These are phyloP conservation scores for Bucorvus abyssinicus DNA, from an alignment of 2,797 vertebrate genomes.

Conservation along the genomic window DNA sequence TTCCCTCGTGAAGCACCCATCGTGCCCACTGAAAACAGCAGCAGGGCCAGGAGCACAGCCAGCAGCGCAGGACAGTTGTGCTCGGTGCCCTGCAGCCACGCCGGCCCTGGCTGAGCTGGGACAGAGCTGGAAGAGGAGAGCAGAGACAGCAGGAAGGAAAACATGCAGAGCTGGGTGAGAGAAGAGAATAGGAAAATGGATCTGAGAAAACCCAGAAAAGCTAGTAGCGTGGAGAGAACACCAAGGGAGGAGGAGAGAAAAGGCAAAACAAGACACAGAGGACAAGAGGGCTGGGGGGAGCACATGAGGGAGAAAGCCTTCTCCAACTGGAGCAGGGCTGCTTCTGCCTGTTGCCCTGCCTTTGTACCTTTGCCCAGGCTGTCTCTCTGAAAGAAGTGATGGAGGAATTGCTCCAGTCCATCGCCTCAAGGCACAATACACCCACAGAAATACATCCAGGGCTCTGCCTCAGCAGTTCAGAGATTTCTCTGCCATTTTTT, in stretches of 20 bases:
- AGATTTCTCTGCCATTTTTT: not conserved
- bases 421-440: not conserved
- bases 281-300: not conserved
- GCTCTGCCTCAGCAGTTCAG: not conserved
- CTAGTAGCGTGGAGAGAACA: not conserved
- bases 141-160: not conserved
- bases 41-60: not conserved
- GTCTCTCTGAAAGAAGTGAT: not conserved
- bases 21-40: not conserved
- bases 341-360: not conserved
- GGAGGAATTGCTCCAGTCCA: not conserved
- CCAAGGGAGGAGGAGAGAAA: not conserved
- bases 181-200: not conserved
- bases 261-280: not conserved
- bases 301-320: not conserved
- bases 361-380: not conserved
- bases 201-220: not conserved
- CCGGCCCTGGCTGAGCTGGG: not conserved
- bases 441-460: not conserved
- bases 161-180: fast-evolving
- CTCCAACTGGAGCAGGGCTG: not conserved
- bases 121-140: not conserved
- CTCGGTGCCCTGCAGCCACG: not conserved
- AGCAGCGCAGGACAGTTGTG: fast-evolving
- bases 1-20: not conserved